Evolutionary conservation across 2,888 invertebrate genomes (phyloP), one percentile per base, ranked within the genome.

Genomic region (Chalcis sispes): DNA sequence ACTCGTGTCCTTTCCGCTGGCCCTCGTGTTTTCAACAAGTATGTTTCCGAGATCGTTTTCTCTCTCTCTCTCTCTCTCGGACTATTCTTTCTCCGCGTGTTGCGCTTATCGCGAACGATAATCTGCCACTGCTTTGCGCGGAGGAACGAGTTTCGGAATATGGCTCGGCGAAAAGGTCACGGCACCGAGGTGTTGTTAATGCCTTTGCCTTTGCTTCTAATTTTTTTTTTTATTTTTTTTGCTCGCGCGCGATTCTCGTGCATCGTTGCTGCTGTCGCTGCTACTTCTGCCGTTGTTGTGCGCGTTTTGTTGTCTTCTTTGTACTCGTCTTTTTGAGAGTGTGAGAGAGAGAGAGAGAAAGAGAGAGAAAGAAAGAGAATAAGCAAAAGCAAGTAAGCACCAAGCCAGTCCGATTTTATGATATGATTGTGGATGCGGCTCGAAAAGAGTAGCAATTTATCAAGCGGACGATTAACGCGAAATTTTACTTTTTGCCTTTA

Each of bases 121-220:
- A 77, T 77, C 77, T 77, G 77, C 77, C 74, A 77, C 77, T 64
- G n/a, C n/a, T n/a, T n/a, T n/a, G 77, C 64, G 67, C 40, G 32
- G 32, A 18, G 64, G 58, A 73, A 76, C 72, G 72, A 76, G 76
- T 76, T 76, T 76, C 58, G 73, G 66, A 72, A 67, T 71, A 65
- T 61, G 50, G 65, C 58, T 32, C 58, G 23, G 25, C 67, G 62
- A 40, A 67, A 56, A 67, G 61, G 50, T 56, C 64, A 27, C 58
- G n/a, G n/a, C n/a, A n/a, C n/a, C 15, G 67, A 73, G 72, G 69
- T 69, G 72, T 69, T 72, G 77, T 77, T 72, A 76, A 72, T 69
- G 62, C 69, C 52, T 54, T 50, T 46, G 23, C 18, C 48, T 40
- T n/a, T 65, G 23, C 13, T 71, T 52, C 61, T 59, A n/a, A 46